phyloP scores from a whole-genome alignment of 2,888 invertebrate species.

The Papilio elwesi region DNA sequence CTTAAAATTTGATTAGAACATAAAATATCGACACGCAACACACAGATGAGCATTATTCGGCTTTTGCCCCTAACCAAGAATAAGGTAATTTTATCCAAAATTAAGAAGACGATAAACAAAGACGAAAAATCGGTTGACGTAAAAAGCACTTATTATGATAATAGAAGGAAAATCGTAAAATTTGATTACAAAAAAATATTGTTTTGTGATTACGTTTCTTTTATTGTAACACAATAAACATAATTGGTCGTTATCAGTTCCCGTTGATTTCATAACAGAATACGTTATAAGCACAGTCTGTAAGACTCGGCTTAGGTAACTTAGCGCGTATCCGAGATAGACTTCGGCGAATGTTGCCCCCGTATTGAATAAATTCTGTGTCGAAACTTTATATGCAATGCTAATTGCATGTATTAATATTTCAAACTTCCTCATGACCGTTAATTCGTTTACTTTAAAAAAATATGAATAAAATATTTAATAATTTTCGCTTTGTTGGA shows the following conservation, averaged over 20 bases:
- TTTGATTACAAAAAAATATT: no score
- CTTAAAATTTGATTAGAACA: no score
- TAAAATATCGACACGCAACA: no score
- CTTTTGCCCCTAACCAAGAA: no score
- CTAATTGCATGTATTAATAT: conserved; percentile 26
- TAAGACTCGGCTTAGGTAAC: conserved; percentile 71
- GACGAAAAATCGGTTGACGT: no score
- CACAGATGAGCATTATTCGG: no score
- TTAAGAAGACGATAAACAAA: no score
- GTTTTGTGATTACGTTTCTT: conserved; percentile 1
- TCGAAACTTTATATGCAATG: conserved; percentile 32
- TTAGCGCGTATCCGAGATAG: conserved; percentile 70
- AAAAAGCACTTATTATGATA: no score
- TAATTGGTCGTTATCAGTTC: conserved; percentile 45
- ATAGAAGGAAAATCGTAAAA: not conserved
- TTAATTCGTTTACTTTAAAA: conserved; percentile 7
- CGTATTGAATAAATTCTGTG: conserved; percentile 26
- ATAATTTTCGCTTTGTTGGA: no score
- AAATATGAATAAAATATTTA: not conserved
- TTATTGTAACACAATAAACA: conserved; percentile 22
- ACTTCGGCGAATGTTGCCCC: conserved; percentile 46
- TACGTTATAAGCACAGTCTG: conserved; percentile 65
- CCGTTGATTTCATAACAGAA: conserved; percentile 64
- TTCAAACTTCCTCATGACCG: conserved; percentile 11
- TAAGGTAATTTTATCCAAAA: no score